phyloP scores from a whole-genome alignment of 2,888 invertebrate genomes.

The Rhabditoides inermis region DNA sequence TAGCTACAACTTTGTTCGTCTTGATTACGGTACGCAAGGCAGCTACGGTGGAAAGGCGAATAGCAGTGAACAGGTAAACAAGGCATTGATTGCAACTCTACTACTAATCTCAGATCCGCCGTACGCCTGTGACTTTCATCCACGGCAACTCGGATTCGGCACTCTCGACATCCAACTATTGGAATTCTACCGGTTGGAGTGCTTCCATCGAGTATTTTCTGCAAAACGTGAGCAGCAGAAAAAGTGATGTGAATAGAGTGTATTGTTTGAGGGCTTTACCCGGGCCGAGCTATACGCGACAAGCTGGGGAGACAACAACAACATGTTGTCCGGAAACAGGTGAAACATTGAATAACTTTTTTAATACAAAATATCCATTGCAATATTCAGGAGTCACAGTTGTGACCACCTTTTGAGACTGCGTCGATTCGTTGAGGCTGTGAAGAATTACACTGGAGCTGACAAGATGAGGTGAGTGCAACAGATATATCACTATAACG shows the following conservation, averaged over 20 bases:
- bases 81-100: too few species aligned
- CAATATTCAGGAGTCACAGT: constrained; percentile 26
- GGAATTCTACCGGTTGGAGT: constrained; percentile 30
- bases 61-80: too few species aligned
- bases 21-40: constrained; percentile 27
- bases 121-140: constrained; percentile 27
- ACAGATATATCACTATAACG: too few species aligned
- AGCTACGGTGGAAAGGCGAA: constrained; percentile 27
- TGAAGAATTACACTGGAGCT: constrained; percentile 25
- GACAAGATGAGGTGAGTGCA: constrained; percentile 1
- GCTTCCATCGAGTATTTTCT: constrained; percentile 23
- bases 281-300: constrained; percentile 37
- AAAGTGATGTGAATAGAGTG: too few species aligned
- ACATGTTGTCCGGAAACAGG: constrained; percentile 16
- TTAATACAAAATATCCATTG: neutral
- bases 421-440: constrained; percentile 32
- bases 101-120: too few species aligned
- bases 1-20: constrained; percentile 20
- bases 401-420: constrained; percentile 25
- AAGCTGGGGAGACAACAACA: constrained; percentile 34
- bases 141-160: constrained; percentile 39
- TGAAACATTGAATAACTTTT: too few species aligned
- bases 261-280: constrained; percentile 23
- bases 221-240: too few species aligned
- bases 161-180: constrained; percentile 8